phyloP scores from a whole-genome alignment of 1,140 invertebrate species.

The Pteromalus puparum region DNA sequence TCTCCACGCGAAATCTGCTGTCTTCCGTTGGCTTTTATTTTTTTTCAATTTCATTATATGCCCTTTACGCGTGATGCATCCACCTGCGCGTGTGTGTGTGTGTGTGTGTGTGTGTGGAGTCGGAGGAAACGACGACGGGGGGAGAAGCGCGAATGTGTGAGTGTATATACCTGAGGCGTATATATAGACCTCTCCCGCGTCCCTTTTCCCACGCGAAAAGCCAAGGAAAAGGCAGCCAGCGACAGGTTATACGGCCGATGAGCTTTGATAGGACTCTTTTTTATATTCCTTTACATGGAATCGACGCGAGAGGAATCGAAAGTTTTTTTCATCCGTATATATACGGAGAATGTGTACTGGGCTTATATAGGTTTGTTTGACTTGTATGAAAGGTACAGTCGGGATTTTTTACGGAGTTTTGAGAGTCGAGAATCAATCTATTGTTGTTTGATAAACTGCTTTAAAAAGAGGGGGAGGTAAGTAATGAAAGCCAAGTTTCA shows the following conservation, averaged over 20 bases:
- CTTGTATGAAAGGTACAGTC: neutral
- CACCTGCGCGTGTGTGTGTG: no score
- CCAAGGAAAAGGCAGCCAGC: constrained; percentile 40
- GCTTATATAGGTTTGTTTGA: neutral
- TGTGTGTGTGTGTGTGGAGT: no score
- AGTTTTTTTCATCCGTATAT: neutral
- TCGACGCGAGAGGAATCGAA: constrained; percentile 9
- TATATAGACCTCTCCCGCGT: neutral
- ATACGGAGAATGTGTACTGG: neutral
- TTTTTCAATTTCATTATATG: neutral
- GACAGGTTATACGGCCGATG: constrained; percentile 44
- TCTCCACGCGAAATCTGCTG: neutral
- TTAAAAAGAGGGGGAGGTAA: no score
- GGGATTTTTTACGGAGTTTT: neutral
- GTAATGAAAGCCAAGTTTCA: no score
- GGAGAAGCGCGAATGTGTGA: neutral
- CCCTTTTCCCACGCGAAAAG: constrained; percentile 48
- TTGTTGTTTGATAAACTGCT: no score
- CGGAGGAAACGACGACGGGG: constrained; percentile 20
- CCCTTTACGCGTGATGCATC: neutral
- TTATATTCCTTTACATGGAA: neutral
- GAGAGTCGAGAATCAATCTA: neutral
- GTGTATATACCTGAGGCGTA: constrained; percentile 6
- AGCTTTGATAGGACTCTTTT: constrained; percentile 25
- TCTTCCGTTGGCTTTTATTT: neutral